Evolutionary conservation across 1,140 invertebrate species (phyloP), one percentile per base, ranked within the genome.

Genomic region (Rhopalosiphum padi): DNA sequence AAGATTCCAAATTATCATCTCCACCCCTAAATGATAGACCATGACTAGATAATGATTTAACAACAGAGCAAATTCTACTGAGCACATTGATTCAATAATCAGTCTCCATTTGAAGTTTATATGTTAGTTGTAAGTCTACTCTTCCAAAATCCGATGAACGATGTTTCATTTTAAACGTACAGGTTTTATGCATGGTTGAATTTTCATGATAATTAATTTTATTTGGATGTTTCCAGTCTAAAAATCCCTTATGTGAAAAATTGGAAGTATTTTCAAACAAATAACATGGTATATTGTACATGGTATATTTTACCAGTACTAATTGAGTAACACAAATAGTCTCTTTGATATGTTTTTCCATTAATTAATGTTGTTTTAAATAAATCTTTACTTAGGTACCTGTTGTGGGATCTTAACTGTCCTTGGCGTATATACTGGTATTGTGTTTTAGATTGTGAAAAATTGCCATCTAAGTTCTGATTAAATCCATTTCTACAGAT

Each of bases 21-120:
- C 35, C 35, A 21, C 30, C 86, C 21, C 86, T 46, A 5, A 48
- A 88, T 88, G 46, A 51, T 9, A 88, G n/a, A 6, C 86, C 43
- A n/a, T 51, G 43, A 15, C 46, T 91, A 35, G 86, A n/a, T 5
- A 91, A 60, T 68, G 35, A 41, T 91, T 91, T 91, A 68, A 91
- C 9, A 51, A 55, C 90, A 60, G 90, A 41, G 7, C 8, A 91
- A 41, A 91, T 55, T 68, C 55, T 60, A 41, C 3, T 60, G 7
- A 91, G 90, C 41, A 68, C 90, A 91, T 91, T 91, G 3, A 68
- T 15, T 55, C 53, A 91, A 25, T 91, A 91, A 23, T 90, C 89
- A 41, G 48, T 90, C 15, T 90, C 89, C 0, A 15, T 60, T 90
- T 90, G 89, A 55, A 51, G 55, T 22, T 82, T 82, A 82, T 37